Percentiles rank a stretch among this genome's conserved stretches.
phyloP scores from a whole-genome alignment of 2,113 vertebrate genomes.

The Petrocephalus zakoni region DNA sequence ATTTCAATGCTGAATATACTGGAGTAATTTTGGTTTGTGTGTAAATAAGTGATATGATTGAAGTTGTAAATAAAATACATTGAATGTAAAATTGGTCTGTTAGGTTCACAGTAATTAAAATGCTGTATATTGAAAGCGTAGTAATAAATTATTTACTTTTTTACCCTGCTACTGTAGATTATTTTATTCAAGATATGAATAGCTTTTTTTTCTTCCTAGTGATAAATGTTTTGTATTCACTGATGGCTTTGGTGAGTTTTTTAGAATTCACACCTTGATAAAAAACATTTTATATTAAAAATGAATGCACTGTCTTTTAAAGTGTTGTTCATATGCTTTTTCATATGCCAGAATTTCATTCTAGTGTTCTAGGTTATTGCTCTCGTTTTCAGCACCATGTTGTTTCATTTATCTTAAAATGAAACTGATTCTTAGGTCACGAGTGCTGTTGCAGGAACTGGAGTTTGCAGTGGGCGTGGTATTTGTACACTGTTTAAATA shows the following conservation, averaged over 20 bases:
- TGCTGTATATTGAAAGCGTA: constrained; percentile 12
- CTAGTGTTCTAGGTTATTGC: neutral
- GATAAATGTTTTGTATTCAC: neutral
- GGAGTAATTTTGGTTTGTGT: neutral
- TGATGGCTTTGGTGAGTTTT: neutral
- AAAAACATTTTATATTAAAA: constrained; percentile 1
- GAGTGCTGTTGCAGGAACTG: neutral
- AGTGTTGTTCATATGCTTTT: neutral
- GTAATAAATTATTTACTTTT: constrained; percentile 8
- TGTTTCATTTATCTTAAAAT: constrained; percentile 10
- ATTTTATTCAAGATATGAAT: neutral
- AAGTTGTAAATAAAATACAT: constrained; percentile 19
- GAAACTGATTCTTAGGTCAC: neutral
- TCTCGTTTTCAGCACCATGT: neutral
- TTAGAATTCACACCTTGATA: neutral
- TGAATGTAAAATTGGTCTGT: constrained; percentile 5
- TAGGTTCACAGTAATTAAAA: constrained; percentile 14
- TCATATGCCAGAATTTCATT: neutral
- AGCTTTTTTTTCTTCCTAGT: neutral
- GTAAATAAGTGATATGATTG: constrained; percentile 18
- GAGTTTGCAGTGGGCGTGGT: neutral
- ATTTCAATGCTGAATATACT: neutral
- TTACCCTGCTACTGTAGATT: neutral
- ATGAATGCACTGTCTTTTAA: neutral
- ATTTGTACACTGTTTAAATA: neutral